A percentile compares a stretch with the other conserved stretches of the same genome.
Evolutionary conservation across 1,140 invertebrate genomes (phyloP).

Genomic region (Chrysopa pallens): DNA sequence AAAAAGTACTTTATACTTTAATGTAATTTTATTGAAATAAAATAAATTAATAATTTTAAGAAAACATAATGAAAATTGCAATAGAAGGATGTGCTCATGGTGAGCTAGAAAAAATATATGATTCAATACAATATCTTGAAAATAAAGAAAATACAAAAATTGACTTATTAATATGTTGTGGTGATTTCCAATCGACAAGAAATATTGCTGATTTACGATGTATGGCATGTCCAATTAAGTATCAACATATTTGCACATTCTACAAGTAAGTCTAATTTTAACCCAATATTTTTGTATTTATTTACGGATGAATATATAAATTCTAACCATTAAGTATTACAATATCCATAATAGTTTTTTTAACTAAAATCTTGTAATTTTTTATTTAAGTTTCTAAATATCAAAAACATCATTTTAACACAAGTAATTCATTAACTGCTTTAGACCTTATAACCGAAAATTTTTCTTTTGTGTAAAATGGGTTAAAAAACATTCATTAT

Average conservation of each 20-base stretch:
- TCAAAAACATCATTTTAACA: too few species aligned
- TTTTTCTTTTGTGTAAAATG: too few species aligned
- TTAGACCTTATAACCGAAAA: too few species aligned
- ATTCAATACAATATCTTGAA: constrained; percentile 56
- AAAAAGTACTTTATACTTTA: too few species aligned
- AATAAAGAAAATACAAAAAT: constrained; percentile 50
- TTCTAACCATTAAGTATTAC: too few species aligned
- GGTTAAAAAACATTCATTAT: too few species aligned
- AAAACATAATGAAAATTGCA: constrained; percentile 93
- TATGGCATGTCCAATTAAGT: constrained; percentile 93
- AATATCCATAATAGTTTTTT: too few species aligned
- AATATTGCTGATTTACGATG: constrained; percentile 64
- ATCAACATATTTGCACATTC: constrained; percentile 79
- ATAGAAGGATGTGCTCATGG: constrained; percentile 97
- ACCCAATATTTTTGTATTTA: neutral
- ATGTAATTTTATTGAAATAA: neutral
- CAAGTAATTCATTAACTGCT: too few species aligned
- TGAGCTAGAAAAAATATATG: constrained; percentile 89
- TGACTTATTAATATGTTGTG: constrained; percentile 90
- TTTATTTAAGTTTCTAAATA: too few species aligned
- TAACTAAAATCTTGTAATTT: too few species aligned
- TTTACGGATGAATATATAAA: too few species aligned
- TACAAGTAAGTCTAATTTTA: constrained; percentile 92
- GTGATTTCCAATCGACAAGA: constrained; percentile 85
- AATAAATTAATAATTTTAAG: constrained; percentile 8